These are phyloP conservation scores for Meteorus cinctellus DNA, from an alignment of 2,888 invertebrate genomes.

Conservation along the genomic window DNA sequence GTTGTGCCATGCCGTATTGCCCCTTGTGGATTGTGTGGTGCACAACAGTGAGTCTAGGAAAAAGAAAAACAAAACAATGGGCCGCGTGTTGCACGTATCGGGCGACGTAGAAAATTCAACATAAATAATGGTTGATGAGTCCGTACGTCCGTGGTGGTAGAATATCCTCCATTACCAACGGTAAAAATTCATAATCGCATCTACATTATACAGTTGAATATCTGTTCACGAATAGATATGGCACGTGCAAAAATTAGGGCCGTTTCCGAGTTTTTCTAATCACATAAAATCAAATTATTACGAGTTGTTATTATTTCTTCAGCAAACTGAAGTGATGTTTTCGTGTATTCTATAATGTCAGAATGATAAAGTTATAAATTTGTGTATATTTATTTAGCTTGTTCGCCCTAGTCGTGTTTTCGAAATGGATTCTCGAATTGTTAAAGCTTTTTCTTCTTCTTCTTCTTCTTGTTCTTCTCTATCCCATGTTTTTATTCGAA, in stretches of 20 bases:
- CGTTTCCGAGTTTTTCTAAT: too few species aligned
- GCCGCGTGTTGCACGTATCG: conserved; percentile 18
- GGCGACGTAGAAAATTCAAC: conserved; percentile 11
- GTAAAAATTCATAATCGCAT: not conserved
- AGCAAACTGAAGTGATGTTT: too few species aligned
- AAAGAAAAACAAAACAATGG: conserved; percentile 8
- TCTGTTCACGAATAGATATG: too few species aligned
- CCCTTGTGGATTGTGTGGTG: not conserved
- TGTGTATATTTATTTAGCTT: too few species aligned
- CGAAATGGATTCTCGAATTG: too few species aligned
- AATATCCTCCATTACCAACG: not conserved
- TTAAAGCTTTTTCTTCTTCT: not conserved
- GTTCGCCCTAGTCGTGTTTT: too few species aligned
- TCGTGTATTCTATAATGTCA: too few species aligned
- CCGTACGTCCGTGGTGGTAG: not conserved
- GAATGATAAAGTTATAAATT: too few species aligned
- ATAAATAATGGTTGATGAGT: conserved; percentile 15
- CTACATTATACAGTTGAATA: too few species aligned
- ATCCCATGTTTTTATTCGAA: not conserved
- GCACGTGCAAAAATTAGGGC: too few species aligned
- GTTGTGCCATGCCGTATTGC: conserved; percentile 16
- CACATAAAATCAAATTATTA: too few species aligned
- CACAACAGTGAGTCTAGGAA: not conserved
- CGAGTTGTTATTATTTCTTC: too few species aligned
- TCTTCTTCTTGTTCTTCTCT: not conserved